Conservation (phyloP, 2,888 invertebrate genomes). For the Tricholauxania praeusta region DNA sequence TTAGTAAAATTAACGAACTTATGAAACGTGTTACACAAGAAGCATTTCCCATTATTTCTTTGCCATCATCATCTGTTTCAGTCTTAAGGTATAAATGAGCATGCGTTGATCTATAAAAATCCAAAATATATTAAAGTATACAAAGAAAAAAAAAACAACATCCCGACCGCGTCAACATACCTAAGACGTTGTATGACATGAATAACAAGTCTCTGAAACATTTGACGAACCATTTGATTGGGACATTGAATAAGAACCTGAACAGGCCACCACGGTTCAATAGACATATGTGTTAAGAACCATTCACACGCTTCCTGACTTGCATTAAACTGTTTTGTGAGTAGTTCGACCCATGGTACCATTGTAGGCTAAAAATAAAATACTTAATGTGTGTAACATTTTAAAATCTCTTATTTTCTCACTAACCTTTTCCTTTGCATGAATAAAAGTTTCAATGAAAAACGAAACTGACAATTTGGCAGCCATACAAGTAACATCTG, state of each 20-base stretch:
- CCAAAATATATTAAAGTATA: constrained; percentile 21
- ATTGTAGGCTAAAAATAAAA: constrained; percentile 80
- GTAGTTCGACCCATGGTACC: constrained; percentile 95
- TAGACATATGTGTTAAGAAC: constrained; percentile 93
- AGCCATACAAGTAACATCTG: constrained; percentile 86
- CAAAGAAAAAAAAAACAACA: not conserved
- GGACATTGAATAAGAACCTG: constrained; percentile 95
- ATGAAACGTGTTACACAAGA: constrained; percentile 95
- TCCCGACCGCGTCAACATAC: constrained; percentile 63
- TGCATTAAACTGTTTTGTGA: constrained; percentile 94
- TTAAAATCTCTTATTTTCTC: not conserved
- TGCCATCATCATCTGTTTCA: constrained; percentile 69
- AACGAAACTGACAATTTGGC: constrained; percentile 92
- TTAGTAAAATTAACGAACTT: constrained; percentile 84
- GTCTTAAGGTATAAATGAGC: constrained; percentile 73
- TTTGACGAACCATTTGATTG: constrained; percentile 96
- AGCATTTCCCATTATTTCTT: constrained; percentile 74
- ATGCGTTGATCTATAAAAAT: constrained; percentile 70
- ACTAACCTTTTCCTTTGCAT: constrained; percentile 92
- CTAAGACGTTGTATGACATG: constrained; percentile 93
- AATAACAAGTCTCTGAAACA: constrained; percentile 95
- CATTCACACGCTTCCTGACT: constrained; percentile 91
- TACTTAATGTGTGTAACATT: not conserved
- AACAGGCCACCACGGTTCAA: constrained; percentile 96
- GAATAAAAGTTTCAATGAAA: constrained; percentile 96